Base-by-base conservation (phyloP, 92 coral and sea anemone genomes). In the Phenganax stokvisi region DNA sequence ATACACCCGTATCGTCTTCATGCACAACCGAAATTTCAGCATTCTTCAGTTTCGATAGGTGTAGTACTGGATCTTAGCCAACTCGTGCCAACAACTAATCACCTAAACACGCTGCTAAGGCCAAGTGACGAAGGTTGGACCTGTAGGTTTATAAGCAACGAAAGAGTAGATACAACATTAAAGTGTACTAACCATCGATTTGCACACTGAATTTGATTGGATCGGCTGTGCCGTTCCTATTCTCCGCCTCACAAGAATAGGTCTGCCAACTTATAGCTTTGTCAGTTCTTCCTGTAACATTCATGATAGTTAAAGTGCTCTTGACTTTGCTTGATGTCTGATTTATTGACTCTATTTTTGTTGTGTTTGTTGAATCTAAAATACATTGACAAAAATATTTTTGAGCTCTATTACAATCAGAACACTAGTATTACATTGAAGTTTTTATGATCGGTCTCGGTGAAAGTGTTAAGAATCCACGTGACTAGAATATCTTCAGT, bases 271-370 rank as follows among this genome's bases (percentile, higher is more conserved):
- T 20, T 20, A 20, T 27, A 27, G 31, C 31, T 30, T 9, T 66
- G 10, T 0, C 31, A 37, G 6, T 1, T 9, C 10, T 9, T 66
- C 51, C 10, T 12, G 15, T 7, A 52, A 52, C 78, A 17, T n/a
- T 74, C 6, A 9, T 54, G 15, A 74, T 54, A 6, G 79, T 74
- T 53, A 74, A 56, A 20, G n/a, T 56, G 29, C 79, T 74, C 55
- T 54, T 52, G 17, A 28, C 55, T 54, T 56, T 74, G 13, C 62
- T 52, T 16, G 79, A 52, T 6, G 79, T 74, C 61, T 13, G 63
- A 29, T 74, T 74, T 17, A n/a, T 74, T 52, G 79, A 55, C 55
- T 74, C 60, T 53, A 74, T 74, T 1, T 37, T 55, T n/a, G n/a
- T 54, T 27, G 51, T 54, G 59, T 37, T 37, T 8, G 37, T 57